Conservation (phyloP, 2,797 vertebrate species). For the Crenichthys baileyi region DNA sequence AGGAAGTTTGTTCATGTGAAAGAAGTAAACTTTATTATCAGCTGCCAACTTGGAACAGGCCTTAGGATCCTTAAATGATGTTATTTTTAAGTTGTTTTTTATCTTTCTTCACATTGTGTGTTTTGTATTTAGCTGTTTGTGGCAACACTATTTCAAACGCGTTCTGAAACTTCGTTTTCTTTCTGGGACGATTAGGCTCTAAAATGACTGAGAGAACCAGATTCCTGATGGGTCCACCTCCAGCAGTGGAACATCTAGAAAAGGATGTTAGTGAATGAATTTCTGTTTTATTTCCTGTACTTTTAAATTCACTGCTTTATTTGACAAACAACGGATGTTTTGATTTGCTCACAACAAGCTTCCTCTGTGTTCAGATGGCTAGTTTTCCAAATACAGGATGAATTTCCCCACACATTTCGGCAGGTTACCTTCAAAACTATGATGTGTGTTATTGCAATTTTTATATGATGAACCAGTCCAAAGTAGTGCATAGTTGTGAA, state of each 20-base stretch:
- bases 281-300: background rate
- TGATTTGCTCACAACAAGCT: constrained; percentile 39
- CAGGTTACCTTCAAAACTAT: background rate
- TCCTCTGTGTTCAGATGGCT: constrained; percentile 50
- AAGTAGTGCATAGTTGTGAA: background rate
- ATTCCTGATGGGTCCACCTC: constrained; percentile 24
- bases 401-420: background rate
- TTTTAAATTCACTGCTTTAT: constrained; percentile 70
- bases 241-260: constrained; percentile 42
- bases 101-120: constrained; percentile 55
- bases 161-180: constrained; percentile 35
- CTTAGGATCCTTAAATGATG: constrained; percentile 77
- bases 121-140: constrained; percentile 73
- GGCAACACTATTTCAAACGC: constrained; percentile 54
- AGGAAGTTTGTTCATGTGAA: constrained; percentile 63
- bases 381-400: too few relatives aligned
- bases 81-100: constrained; percentile 57
- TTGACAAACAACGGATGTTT: constrained; percentile 50
- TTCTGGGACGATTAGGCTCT: constrained; percentile 17
- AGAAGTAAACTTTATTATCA: constrained; percentile 75
- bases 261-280: background rate
- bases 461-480: background rate
- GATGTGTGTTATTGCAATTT: background rate
- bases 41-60: constrained; percentile 83
- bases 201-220: constrained; percentile 7